Conservation (phyloP, 2,113 vertebrate species). For the Trichechus manatus region DNA sequence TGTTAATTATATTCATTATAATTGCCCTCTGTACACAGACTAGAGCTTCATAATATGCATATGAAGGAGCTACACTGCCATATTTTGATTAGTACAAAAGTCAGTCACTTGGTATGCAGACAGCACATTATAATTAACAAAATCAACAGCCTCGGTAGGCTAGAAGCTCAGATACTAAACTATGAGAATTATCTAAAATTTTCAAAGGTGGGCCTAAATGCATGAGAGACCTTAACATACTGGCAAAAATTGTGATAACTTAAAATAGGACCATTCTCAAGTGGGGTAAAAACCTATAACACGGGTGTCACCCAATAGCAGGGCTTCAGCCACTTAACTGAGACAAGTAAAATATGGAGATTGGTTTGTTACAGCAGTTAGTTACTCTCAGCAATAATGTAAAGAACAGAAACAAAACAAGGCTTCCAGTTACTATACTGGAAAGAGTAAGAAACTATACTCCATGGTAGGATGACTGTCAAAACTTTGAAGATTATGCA, state of each 20-base stretch:
- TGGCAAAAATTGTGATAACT: neutral
- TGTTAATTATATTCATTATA: neutral
- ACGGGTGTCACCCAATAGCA: neutral
- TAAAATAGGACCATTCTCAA: neutral
- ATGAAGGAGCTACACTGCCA: neutral
- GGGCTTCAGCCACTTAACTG: neutral
- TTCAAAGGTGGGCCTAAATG: neutral
- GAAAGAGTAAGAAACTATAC: neutral
- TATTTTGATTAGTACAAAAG: neutral
- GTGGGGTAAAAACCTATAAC: neutral
- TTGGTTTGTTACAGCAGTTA: neutral
- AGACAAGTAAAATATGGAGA: neutral
- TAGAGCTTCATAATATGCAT: neutral
- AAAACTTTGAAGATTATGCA: neutral
- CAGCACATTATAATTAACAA: neutral
- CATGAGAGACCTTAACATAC: neutral
- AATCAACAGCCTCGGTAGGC: neutral
- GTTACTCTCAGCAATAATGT: neutral
- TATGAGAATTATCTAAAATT: constrained; percentile 1
- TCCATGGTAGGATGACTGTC: neutral
- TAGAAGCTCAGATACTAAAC: neutral
- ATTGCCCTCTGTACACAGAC: neutral
- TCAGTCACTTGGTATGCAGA: neutral
- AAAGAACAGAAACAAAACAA: neutral
- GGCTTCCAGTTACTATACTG: neutral